These are phyloP conservation scores for Mythimna impura DNA, from an alignment of 2,888 invertebrate genomes.

Conservation along the genomic window DNA sequence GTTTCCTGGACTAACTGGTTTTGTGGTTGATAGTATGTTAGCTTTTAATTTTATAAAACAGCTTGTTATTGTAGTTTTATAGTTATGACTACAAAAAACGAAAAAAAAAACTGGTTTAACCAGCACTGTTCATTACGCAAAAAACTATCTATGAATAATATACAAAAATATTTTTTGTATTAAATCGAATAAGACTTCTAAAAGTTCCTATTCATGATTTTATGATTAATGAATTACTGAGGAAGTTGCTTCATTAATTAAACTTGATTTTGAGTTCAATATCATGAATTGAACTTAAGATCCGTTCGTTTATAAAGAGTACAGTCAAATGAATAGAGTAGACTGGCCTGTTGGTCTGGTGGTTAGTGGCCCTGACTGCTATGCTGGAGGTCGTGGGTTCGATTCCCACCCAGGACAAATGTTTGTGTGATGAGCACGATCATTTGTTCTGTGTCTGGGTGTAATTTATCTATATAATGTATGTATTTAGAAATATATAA, in stretches of 20 bases:
- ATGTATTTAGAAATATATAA: no score
- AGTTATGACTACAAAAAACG: neutral
- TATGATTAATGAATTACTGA: no score
- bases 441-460: no score
- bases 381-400: no score
- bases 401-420: no score
- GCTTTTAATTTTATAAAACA: neutral
- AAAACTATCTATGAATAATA: conserved; percentile 1
- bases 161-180: neutral
- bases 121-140: neutral
- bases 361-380: no score
- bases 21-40: neutral
- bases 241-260: conserved; percentile 6
- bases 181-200: neutral
- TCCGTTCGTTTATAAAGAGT: no score
- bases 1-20: conserved; percentile 52
- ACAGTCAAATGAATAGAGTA: no score
- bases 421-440: no score
- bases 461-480: no score
- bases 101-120: neutral
- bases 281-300: neutral
- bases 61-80: neutral
- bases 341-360: no score
- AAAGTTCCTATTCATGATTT: neutral
- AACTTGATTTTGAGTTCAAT: neutral